Conservation (phyloP, 2,888 invertebrate genomes). For the Candidula unifasciata region DNA sequence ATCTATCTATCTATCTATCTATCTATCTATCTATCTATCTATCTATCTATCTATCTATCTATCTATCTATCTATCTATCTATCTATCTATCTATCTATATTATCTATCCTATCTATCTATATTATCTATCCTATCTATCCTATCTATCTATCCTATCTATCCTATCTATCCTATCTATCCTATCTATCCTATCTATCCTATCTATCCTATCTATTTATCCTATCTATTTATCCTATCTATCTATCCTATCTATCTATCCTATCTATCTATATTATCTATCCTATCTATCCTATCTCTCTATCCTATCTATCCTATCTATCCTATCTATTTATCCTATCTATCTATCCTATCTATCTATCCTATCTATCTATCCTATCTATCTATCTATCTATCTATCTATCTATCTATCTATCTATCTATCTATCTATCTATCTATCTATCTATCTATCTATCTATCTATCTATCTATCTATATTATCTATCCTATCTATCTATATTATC, state of each 20-base stretch:
- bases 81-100: not conserved
- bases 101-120: not conserved
- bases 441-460: no score
- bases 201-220: conserved; percentile 29
- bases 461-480: no score
- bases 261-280: no score
- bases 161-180: conserved; percentile 33
- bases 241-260: no score
- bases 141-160: conserved; percentile 33
- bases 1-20: not conserved
- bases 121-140: not conserved
- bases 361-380: conserved; percentile 33
- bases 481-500: not conserved
- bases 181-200: conserved; percentile 33
- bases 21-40: not conserved
- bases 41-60: not conserved
- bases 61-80: not conserved
- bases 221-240: conserved; percentile 18
- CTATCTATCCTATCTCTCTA: no score
- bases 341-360: conserved; percentile 33
- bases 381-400: conserved; percentile 33
- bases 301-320: no score
- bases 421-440: no score
- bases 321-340: not conserved
- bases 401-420: conserved; percentile 18